These are phyloP conservation scores for Lytechinus variegatus DNA, from an alignment of 35 echinoderm and acorn worm genomes.

Conservation along the genomic window DNA sequence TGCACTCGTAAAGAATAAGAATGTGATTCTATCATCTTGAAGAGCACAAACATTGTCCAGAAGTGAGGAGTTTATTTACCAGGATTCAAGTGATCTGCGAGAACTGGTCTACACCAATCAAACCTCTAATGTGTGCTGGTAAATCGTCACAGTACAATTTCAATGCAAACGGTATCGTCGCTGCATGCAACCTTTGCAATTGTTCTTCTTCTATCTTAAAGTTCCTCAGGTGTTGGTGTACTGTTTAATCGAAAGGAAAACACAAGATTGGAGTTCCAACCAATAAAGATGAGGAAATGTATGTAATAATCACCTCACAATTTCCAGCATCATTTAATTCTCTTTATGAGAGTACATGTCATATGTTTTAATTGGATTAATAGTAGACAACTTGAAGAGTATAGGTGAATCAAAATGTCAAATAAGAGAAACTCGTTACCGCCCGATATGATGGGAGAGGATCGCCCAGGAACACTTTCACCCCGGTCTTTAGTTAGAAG, in stretches of 20 bases:
- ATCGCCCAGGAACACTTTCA: background rate
- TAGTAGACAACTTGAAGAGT: background rate
- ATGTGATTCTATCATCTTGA: background rate
- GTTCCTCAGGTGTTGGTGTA: background rate
- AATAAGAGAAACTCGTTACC: background rate
- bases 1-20: background rate
- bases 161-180: background rate
- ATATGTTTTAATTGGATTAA: background rate
- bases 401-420: background rate
- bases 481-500: background rate
- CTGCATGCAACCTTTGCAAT: background rate
- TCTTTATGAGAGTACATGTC: background rate
- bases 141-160: background rate
- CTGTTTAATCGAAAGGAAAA: background rate
- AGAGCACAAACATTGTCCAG: background rate
- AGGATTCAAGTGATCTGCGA: background rate
- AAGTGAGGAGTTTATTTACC: background rate
- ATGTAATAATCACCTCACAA: background rate
- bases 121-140: background rate
- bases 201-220: background rate
- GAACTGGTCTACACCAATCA: background rate
- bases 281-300: background rate
- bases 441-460: constrained; percentile 4
- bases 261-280: background rate
- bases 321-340: background rate